Conservation (phyloP, 2,113 vertebrate genomes). For the Oplegnathus fasciatus region DNA sequence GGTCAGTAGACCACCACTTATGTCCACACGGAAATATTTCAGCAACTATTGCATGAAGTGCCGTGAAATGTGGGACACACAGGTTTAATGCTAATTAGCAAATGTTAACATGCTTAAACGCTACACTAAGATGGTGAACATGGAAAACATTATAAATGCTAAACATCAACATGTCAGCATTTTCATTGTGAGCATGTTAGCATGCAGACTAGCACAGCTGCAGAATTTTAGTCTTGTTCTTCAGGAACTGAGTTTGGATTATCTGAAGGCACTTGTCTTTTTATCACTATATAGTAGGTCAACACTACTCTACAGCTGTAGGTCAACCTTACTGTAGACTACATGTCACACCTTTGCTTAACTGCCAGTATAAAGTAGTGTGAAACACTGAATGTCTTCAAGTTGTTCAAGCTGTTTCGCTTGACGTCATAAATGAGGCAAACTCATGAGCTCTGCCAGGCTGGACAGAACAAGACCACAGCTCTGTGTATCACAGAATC, state of each 20-base stretch:
- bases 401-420: conserved; percentile 19
- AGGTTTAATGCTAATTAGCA: background rate
- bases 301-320: background rate
- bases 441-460: conserved; percentile 48
- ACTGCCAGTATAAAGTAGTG: background rate
- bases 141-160: background rate
- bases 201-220: background rate
- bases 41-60: background rate
- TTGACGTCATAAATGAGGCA: conserved; percentile 53
- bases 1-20: background rate
- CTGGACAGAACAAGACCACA: conserved; percentile 33
- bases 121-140: background rate
- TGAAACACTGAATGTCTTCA: background rate
- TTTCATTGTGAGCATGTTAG: background rate
- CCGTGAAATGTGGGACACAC: background rate
- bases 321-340: background rate
- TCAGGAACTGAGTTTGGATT: background rate
- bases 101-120: no score
- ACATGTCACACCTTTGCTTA: background rate
- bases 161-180: background rate
- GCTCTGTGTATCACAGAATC: conserved; percentile 48
- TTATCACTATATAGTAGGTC: background rate
- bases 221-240: background rate
- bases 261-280: background rate
- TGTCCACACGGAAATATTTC: background rate